Conservation (phyloP, 2,797 vertebrate genomes). For the Clarias laeviceps region DNA sequence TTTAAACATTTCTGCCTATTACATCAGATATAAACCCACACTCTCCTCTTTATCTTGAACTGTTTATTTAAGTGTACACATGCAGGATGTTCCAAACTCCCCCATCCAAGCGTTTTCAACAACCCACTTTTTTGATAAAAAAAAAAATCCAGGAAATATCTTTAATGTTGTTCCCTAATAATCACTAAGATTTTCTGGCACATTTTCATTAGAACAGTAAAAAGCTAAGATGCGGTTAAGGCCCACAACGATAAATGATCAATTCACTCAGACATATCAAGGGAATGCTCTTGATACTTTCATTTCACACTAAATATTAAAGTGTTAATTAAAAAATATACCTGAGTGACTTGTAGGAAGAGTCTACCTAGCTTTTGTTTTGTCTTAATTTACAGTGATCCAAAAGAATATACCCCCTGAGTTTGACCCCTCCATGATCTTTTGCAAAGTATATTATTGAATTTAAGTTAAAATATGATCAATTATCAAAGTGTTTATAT, state of each 20-base stretch:
- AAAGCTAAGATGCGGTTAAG: constrained; percentile 24
- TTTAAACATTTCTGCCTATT: constrained; percentile 50
- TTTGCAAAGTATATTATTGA: background rate
- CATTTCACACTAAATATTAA: constrained; percentile 23
- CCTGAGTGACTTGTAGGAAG: constrained; percentile 62
- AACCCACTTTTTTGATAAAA: background rate
- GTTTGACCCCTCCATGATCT: background rate
- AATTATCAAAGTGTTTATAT: background rate
- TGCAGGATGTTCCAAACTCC: background rate
- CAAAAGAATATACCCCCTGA: background rate
- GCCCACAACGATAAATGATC: constrained; percentile 30
- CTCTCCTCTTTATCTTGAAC: background rate
- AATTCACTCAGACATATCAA: constrained; percentile 27
- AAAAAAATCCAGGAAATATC: constrained; percentile 12
- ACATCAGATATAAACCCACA: constrained; percentile 29
- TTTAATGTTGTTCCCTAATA: constrained; percentile 34
- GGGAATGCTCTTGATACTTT: constrained; percentile 28
- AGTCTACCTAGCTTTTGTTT: background rate
- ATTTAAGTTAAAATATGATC: background rate
- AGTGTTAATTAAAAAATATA: constrained; percentile 48
- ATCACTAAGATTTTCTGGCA: constrained; percentile 16
- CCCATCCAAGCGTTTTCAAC: background rate
- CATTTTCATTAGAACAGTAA: constrained; percentile 41
- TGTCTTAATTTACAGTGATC: background rate
- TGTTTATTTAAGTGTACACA: constrained; percentile 1